phyloP scores from a whole-genome alignment of 2,888 invertebrate genomes.

The Psylliodes chrysocephalus region DNA sequence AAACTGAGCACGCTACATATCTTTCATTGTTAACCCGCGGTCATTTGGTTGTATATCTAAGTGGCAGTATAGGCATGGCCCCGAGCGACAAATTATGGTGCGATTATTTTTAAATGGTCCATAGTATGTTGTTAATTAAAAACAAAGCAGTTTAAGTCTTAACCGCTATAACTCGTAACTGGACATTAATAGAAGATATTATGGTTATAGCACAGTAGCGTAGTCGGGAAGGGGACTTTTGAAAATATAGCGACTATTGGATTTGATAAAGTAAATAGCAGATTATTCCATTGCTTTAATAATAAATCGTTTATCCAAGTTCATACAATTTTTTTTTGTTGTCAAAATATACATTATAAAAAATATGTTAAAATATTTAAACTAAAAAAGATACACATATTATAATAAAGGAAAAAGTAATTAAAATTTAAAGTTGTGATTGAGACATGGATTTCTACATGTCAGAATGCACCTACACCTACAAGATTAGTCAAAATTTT shows the following conservation, averaged over 20 bases:
- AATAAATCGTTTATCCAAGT: neutral
- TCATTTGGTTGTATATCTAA: constrained; percentile 1
- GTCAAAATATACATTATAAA: too few species aligned
- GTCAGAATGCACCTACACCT: too few species aligned
- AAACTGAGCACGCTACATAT: neutral
- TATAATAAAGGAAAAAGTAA: too few species aligned
- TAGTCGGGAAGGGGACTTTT: neutral
- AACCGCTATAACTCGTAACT: constrained; percentile 17
- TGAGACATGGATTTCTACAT: too few species aligned
- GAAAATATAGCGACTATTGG: neutral
- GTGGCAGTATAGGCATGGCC: neutral
- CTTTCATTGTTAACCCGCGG: constrained; percentile 9
- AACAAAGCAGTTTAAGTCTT: constrained; percentile 11
- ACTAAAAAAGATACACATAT: too few species aligned
- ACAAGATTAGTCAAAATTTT: too few species aligned
- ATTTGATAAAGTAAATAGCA: too few species aligned
- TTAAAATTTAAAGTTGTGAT: too few species aligned
- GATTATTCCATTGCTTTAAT: too few species aligned
- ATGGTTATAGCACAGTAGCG: constrained; percentile 2
- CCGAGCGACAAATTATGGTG: constrained; percentile 17
- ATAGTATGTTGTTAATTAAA: constrained; percentile 14
- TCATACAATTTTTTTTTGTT: too few species aligned
- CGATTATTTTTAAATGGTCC: constrained; percentile 17
- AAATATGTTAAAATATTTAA: too few species aligned
- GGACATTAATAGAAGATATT: constrained; percentile 17